phyloP scores from a whole-genome alignment of 2,888 invertebrate genomes.

The Sthenelais limicola region DNA sequence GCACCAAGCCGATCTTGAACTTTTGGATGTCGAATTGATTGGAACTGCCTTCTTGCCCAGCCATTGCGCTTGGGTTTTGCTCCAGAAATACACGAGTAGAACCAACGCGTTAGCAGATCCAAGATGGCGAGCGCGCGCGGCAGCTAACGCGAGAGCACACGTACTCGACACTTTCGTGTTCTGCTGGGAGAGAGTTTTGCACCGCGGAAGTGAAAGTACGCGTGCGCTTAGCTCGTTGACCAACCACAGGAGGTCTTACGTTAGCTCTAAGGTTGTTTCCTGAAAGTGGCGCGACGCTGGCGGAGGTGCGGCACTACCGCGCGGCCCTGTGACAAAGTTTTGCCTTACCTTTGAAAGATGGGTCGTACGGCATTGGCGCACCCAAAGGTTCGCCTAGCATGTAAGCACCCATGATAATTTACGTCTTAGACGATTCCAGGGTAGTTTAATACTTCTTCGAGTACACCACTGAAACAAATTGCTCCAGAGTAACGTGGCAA shows the following conservation, averaged over 20 bases:
- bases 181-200: background rate
- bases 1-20: slow-evolving; percentile 12
- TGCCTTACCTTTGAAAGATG: slow-evolving; percentile 29
- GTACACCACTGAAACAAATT: too few relatives aligned
- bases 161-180: background rate
- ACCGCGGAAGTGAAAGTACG: background rate
- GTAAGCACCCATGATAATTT: slow-evolving; percentile 30
- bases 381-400: slow-evolving; percentile 19
- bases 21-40: slow-evolving; percentile 8
- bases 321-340: background rate
- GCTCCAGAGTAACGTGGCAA: too few relatives aligned
- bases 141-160: background rate
- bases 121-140: slow-evolving; percentile 29
- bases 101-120: background rate
- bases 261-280: too few relatives aligned
- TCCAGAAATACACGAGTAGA: background rate
- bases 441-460: too few relatives aligned
- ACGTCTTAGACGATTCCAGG: too few relatives aligned
- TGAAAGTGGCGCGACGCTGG: background rate
- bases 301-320: background rate
- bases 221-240: background rate
- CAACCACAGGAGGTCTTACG: too few relatives aligned
- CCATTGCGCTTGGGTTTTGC: background rate
- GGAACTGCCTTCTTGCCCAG: too few relatives aligned
- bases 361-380: slow-evolving; percentile 26